Conservation (phyloP, 64 coral and sea anemone species). For the Montipora cactus region DNA sequence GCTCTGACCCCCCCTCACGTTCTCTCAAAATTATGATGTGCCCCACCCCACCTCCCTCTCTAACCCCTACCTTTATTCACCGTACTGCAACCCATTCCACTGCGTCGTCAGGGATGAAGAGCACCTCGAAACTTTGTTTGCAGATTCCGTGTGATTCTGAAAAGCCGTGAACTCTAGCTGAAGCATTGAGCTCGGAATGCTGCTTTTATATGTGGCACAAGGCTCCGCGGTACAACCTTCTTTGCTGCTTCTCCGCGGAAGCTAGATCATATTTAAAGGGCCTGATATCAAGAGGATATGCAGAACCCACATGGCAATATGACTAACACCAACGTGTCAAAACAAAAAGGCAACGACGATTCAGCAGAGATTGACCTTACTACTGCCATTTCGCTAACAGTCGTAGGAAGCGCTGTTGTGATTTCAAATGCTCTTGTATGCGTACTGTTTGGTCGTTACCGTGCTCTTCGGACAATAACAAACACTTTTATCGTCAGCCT, state of each 20-base stretch:
- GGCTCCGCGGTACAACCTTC: no score
- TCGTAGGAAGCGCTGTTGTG: slow-evolving; percentile 77
- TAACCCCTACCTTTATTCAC: no score
- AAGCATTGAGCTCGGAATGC: background rate
- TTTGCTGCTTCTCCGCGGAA: no score
- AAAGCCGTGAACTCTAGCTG: background rate
- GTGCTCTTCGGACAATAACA: slow-evolving; percentile 83
- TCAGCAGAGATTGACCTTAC: background rate
- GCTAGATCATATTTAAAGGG: no score
- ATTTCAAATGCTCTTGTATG: slow-evolving; percentile 86
- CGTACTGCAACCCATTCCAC: no score
- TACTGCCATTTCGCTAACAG: slow-evolving; percentile 21
- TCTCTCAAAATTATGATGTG: no score
- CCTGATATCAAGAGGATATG: background rate
- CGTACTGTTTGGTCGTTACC: slow-evolving; percentile 63
- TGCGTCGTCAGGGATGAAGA: no score
- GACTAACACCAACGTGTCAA: background rate
- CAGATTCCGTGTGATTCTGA: background rate
- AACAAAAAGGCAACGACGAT: background rate
- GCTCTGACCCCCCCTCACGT: no score
- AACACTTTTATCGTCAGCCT: slow-evolving; percentile 95
- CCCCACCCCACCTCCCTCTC: no score
- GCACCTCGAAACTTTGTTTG: background rate
- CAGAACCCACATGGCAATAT: background rate
- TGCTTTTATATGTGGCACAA: background rate